Conservation (phyloP, 2,113 vertebrate species). For the Pelecanus crispus region DNA sequence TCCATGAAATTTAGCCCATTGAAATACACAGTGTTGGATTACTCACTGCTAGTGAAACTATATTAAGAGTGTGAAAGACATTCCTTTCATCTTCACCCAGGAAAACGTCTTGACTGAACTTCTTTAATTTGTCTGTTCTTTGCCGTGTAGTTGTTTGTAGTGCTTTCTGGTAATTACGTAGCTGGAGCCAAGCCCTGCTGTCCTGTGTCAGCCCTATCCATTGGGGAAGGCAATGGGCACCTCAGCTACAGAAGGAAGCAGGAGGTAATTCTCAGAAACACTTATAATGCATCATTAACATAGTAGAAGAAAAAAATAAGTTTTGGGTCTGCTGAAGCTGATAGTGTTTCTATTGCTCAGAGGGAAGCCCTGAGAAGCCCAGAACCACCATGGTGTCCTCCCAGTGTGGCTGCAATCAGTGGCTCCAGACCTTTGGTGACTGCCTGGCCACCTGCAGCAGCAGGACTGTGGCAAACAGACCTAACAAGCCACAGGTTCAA, state of each 20-base stretch:
- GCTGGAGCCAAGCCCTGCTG: neutral
- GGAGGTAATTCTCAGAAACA: neutral
- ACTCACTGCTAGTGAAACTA: slow-evolving; percentile 36
- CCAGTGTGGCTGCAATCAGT: neutral
- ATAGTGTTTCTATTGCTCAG: neutral
- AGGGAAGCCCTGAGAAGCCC: neutral
- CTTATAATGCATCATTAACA: neutral
- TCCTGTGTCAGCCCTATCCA: neutral
- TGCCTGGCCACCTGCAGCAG: neutral
- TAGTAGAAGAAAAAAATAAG: neutral
- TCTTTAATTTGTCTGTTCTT: neutral
- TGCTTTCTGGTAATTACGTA: neutral
- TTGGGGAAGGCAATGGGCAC: neutral
- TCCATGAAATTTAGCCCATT: neutral
- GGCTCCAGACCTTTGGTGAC: neutral
- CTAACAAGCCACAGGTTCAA: neutral
- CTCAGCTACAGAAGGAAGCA: neutral
- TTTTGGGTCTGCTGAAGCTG: neutral
- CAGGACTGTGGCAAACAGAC: neutral
- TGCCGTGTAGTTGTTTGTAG: neutral
- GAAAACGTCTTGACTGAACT: neutral
- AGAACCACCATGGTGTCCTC: neutral
- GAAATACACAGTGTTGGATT: neutral
- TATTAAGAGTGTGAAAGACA: slow-evolving; percentile 24
- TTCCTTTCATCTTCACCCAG: neutral